A percentile compares a stretch with the other conserved stretches of the same genome.
Evolutionary conservation across 2,888 invertebrate species (phyloP).

Genomic region (Metacarcinus magister): DNA sequence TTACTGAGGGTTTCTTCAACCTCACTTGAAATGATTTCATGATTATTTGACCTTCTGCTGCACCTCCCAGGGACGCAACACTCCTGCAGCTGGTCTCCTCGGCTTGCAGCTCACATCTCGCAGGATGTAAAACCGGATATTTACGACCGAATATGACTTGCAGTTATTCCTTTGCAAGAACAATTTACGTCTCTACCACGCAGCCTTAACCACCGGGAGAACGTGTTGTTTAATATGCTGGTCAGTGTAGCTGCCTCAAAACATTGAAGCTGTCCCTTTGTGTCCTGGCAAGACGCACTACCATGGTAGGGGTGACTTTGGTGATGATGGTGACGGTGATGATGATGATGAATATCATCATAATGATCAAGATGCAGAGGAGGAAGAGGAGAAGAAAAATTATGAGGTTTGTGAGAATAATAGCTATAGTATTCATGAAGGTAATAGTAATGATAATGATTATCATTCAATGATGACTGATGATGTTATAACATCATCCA

Average conservation of each 20-base stretch:
- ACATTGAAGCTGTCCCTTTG: not conserved
- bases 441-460: not conserved
- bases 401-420: not conserved
- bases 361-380: not conserved
- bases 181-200: not conserved
- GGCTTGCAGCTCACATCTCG: not conserved
- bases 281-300: not conserved
- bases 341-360: not conserved
- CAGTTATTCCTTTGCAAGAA: not conserved
- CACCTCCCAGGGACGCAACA: not conserved
- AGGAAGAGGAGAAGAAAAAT: not conserved
- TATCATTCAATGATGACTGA: not conserved
- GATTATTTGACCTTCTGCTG: not conserved
- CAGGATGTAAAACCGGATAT: conserved; percentile 41
- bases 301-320: not conserved
- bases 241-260: not conserved
- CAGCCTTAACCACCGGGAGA: not conserved
- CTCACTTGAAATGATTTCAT: not conserved
- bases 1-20: not conserved
- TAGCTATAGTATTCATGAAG: not conserved
- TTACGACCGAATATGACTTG: not conserved
- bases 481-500: not conserved
- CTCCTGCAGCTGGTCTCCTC: not conserved
- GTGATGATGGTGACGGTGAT: not conserved
- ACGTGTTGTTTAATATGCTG: not conserved